Percentiles rank a stretch among this genome's conserved stretches.
phyloP scores from a whole-genome alignment of 1,140 invertebrate genomes.

The Caenorhabditis latens region DNA sequence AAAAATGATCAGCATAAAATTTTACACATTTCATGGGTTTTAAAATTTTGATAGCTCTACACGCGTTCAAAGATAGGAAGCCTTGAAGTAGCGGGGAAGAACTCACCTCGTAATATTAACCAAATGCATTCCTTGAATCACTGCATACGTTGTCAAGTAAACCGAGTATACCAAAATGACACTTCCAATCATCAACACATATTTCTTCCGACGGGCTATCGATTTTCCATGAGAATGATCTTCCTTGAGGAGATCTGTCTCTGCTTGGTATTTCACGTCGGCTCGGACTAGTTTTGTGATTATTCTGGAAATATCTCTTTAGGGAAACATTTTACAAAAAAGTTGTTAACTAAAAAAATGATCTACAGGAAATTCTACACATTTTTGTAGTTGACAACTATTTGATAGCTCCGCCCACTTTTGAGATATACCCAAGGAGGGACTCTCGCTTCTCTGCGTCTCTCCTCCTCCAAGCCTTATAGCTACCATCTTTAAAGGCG shows the following conservation, averaged over 20 bases:
- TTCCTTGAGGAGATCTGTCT: conserved; percentile 33
- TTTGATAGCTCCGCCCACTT: too few relatives aligned
- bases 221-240: conserved; percentile 57
- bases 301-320: background rate
- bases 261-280: conserved; percentile 14
- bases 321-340: too few relatives aligned
- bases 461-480: too few relatives aligned
- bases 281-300: conserved; percentile 3
- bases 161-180: conserved; percentile 57
- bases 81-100: too few relatives aligned
- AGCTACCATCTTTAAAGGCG: too few relatives aligned
- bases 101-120: conserved; percentile 56
- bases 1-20: too few relatives aligned
- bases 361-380: too few relatives aligned
- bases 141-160: conserved; percentile 54
- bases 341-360: too few relatives aligned
- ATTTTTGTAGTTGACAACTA: too few relatives aligned
- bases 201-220: conserved; percentile 53
- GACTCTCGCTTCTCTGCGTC: too few relatives aligned
- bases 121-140: conserved; percentile 58
- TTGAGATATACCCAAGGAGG: background rate
- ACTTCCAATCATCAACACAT: conserved; percentile 58
- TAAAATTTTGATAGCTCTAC: background rate
- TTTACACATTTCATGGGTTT: too few relatives aligned
- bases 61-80: too few relatives aligned